Conservation (phyloP, 2,797 vertebrate genomes). For the Bryconaethiops microstoma region DNA sequence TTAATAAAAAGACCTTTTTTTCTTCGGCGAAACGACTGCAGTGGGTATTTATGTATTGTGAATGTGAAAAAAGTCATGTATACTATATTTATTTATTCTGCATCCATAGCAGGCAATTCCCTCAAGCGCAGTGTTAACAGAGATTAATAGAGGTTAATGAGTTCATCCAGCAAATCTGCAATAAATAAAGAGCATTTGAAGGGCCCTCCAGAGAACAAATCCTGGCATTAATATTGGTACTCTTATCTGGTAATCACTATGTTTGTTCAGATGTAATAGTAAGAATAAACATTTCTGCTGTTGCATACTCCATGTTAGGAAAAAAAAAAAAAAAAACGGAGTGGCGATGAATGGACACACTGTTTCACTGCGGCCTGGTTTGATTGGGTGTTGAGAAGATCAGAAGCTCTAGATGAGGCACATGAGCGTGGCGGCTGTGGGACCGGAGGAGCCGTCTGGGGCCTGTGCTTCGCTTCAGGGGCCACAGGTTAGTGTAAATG, state of each 20-base stretch:
- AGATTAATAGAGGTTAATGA: slow-evolving; percentile 46
- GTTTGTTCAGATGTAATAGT: slow-evolving; percentile 11
- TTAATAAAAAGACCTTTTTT: slow-evolving; percentile 12
- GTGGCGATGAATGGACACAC: not conserved
- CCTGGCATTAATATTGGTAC: slow-evolving; percentile 16
- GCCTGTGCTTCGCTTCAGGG: slow-evolving; percentile 40
- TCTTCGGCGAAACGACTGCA: not conserved
- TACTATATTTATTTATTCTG: slow-evolving; percentile 29
- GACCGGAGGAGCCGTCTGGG: slow-evolving; percentile 36
- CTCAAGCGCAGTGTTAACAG: slow-evolving; percentile 40
- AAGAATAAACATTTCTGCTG: slow-evolving; percentile 6
- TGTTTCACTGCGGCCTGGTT: slow-evolving; percentile 37
- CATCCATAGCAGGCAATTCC: slow-evolving; percentile 13
- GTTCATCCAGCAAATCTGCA: slow-evolving; percentile 31
- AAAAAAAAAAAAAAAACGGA: not conserved
- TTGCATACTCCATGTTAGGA: slow-evolving; percentile 28
- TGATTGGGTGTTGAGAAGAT: slow-evolving; percentile 48
- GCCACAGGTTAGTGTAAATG: slow-evolving; percentile 68
- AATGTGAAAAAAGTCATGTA: slow-evolving; percentile 18
- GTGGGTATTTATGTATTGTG: slow-evolving; percentile 4
- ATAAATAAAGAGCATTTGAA: slow-evolving; percentile 41
- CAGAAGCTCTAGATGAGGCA: slow-evolving; percentile 47
- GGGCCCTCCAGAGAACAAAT: slow-evolving; percentile 33
- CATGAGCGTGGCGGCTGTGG: not conserved
- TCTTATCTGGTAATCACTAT: slow-evolving; percentile 1